Evolutionary conservation across 2,888 invertebrate species (phyloP).

Genomic region (Hyppa rectilinea): DNA sequence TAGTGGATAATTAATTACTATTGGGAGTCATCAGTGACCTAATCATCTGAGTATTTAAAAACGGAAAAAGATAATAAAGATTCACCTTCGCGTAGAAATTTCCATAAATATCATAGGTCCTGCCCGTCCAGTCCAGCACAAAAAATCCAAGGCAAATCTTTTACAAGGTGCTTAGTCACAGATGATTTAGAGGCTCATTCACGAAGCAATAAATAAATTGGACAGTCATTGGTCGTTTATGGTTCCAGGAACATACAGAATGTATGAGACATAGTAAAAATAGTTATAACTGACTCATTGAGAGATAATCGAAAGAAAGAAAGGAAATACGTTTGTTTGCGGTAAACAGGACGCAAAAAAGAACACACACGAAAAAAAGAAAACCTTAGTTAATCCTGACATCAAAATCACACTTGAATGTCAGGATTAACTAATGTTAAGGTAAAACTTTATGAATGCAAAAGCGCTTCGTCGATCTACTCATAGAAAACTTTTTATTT

Average conservation of each 20-base stretch:
- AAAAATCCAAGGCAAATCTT: conserved; percentile 42
- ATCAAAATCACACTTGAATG: no score
- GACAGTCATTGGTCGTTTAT: conserved; percentile 63
- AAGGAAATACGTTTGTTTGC: no score
- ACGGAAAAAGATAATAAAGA: conserved; percentile 19
- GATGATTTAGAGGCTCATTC: conserved; percentile 67
- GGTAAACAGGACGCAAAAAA: no score
- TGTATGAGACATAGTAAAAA: conserved; percentile 26
- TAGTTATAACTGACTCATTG: conserved; percentile 37
- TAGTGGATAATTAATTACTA: background rate
- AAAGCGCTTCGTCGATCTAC: no score
- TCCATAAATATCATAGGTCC: background rate
- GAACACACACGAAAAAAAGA: no score
- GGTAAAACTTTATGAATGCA: no score
- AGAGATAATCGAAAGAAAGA: no score
- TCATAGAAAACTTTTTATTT: no score
- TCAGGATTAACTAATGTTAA: no score
- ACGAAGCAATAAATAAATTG: conserved; percentile 65
- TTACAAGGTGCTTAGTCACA: conserved; percentile 61
- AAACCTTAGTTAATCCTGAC: no score
- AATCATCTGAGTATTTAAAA: background rate
- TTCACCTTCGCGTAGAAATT: background rate
- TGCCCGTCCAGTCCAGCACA: conserved; percentile 33
- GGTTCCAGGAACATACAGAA: conserved; percentile 53
- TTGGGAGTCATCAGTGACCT: background rate